phyloP scores from a whole-genome alignment of 2,888 invertebrate genomes.

The Geophilus truncorum region DNA sequence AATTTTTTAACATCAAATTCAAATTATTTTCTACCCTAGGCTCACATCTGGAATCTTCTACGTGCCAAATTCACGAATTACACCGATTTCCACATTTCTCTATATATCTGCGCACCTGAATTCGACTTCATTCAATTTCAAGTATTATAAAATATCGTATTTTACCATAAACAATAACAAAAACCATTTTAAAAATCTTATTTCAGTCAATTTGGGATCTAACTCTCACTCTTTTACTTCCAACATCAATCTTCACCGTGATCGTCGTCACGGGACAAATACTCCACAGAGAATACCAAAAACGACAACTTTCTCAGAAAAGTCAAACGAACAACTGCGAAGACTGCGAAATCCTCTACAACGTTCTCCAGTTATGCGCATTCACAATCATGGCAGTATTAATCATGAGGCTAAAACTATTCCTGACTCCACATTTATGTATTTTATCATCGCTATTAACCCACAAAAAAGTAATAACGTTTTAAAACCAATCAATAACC shows the following conservation, averaged over 20 bases:
- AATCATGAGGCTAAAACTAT: conserved; percentile 72
- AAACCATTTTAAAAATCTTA: not conserved
- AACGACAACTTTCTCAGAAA: too few relatives aligned
- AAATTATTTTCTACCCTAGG: too few relatives aligned
- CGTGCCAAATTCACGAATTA: conserved; percentile 63
- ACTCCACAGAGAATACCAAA: not conserved
- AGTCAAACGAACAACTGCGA: conserved; percentile 15
- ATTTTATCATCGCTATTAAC: conserved; percentile 64
- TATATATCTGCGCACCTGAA: conserved; percentile 71
- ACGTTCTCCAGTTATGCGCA: conserved; percentile 63
- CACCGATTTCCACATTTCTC: conserved; percentile 66
- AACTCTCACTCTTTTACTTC: conserved; percentile 57
- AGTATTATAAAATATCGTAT: conserved; percentile 44
- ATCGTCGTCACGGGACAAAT: conserved; percentile 39
- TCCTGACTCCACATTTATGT: conserved; percentile 73
- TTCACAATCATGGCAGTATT: conserved; percentile 68
- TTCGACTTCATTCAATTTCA: conserved; percentile 65
- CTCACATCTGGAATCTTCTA: conserved; percentile 67
- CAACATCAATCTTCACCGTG: conserved; percentile 50
- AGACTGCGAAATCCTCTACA: conserved; percentile 62
- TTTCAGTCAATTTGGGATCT: conserved; percentile 43
- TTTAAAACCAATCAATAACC: not conserved
- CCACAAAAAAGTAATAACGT: conserved; percentile 54
- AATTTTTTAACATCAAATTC: too few relatives aligned
- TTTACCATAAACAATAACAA: not conserved